A percentile compares a stretch with the other conserved stretches of the same genome.
phyloP scores from a whole-genome alignment of 1,140 invertebrate species.

The Zaprionus davidi region DNA sequence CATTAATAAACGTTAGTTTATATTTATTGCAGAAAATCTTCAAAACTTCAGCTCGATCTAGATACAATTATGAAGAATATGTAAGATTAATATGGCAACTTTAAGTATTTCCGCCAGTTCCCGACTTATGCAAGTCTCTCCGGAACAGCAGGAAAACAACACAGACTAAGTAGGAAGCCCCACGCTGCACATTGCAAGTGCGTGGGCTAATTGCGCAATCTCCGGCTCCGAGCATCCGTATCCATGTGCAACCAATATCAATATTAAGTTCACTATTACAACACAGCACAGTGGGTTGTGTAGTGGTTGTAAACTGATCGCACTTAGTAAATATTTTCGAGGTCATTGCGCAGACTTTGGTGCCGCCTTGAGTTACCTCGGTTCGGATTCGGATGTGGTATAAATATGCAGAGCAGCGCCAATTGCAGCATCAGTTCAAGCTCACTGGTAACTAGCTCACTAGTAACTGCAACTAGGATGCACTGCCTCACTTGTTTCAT shows the following conservation, averaged over 20 bases:
- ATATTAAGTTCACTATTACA: conserved; percentile 79
- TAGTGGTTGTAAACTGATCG: conserved; percentile 50
- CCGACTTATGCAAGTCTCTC: background rate
- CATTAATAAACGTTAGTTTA: rapidly evolving
- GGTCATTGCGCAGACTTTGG: conserved; percentile 69
- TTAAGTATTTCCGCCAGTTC: background rate
- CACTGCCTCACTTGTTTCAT: conserved; percentile 52
- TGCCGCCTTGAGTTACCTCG: conserved; percentile 53
- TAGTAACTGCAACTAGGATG: conserved; percentile 50
- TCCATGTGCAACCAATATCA: conserved; percentile 52
- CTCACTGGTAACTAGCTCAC: conserved; percentile 13
- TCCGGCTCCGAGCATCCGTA: conserved; percentile 38
- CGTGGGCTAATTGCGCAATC: conserved; percentile 56
- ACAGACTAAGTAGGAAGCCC: conserved; percentile 34
- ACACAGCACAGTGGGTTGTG: conserved; percentile 41
- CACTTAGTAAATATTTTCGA: conserved; percentile 46
- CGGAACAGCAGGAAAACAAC: conserved; percentile 16
- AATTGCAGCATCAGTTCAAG: conserved; percentile 62
- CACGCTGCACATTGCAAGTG: conserved; percentile 37
- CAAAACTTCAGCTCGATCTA: too few species aligned
- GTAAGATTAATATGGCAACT: background rate
- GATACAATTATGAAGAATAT: background rate
- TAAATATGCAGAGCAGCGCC: conserved; percentile 47
- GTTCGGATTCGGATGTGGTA: conserved; percentile 35
- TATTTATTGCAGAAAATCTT: too few species aligned